Conservation (phyloP, 2,888 invertebrate genomes). For the Ormyrus thymus region DNA sequence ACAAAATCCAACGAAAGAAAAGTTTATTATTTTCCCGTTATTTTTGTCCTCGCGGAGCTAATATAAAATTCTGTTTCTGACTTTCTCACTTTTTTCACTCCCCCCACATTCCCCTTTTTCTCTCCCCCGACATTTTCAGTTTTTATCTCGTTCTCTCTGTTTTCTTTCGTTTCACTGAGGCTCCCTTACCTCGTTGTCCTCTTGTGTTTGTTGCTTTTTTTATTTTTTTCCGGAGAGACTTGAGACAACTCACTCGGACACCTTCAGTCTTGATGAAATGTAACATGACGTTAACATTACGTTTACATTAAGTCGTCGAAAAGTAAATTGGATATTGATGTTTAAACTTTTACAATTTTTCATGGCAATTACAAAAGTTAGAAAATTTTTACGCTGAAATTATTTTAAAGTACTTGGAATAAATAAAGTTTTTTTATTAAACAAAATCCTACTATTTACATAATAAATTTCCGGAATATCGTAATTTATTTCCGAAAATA, state of each 20-base stretch:
- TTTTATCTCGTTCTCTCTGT: conserved; percentile 21
- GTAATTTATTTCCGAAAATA: too few relatives aligned
- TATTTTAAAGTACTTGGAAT: too few relatives aligned
- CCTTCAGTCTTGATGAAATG: conserved; percentile 30
- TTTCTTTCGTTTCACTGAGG: conserved; percentile 39
- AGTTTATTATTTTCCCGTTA: conserved; percentile 26
- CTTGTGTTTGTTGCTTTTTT: conserved; percentile 42
- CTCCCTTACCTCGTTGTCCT: conserved; percentile 42
- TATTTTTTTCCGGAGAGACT: conserved; percentile 51
- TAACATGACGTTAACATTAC: conserved; percentile 7
- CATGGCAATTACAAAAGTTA: too few relatives aligned
- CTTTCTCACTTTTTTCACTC: conserved; percentile 36
- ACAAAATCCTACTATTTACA: too few relatives aligned
- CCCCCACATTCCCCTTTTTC: neutral
- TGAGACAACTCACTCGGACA: conserved; percentile 51
- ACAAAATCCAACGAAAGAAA: neutral
- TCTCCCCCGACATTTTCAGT: neutral
- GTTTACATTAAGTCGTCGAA: neutral
- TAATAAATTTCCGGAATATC: too few relatives aligned
- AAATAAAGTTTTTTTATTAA: too few relatives aligned
- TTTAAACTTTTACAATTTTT: too few relatives aligned
- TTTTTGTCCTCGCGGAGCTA: conserved; percentile 16
- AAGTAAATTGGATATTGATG: too few relatives aligned
- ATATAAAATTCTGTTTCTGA: conserved; percentile 49
- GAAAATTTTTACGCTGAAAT: too few relatives aligned